These are phyloP conservation scores for Drosophila leontia DNA, from an alignment of 1,140 invertebrate species.

Conservation along the genomic window DNA sequence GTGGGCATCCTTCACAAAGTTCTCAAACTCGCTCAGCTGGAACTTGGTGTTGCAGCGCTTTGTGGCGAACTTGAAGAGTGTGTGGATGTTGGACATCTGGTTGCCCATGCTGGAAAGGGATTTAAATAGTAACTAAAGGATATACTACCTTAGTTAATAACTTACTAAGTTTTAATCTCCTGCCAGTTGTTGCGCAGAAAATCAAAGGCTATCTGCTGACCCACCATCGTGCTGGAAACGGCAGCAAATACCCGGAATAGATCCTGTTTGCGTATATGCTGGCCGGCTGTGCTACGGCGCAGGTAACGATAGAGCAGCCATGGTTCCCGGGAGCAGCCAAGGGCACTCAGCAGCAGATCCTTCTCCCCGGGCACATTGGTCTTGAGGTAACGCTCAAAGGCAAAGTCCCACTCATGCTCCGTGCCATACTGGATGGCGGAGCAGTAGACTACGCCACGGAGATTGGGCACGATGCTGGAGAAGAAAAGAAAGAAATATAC, in stretches of 20 bases:
- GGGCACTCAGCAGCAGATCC: constrained; percentile 89
- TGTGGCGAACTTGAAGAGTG: constrained; percentile 90
- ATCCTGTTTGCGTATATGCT: constrained; percentile 93
- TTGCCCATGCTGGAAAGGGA: constrained; percentile 88
- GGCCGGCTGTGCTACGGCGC: constrained; percentile 89
- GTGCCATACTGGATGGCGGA: constrained; percentile 92
- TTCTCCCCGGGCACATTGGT: constrained; percentile 92
- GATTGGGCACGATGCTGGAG: constrained; percentile 90
- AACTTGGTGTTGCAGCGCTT: constrained; percentile 90
- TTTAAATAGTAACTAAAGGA: no score
- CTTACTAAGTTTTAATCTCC: constrained; percentile 90
- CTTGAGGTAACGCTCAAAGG: constrained; percentile 90
- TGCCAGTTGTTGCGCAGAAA: constrained; percentile 91
- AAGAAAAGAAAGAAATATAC: not conserved
- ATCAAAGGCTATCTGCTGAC: constrained; percentile 90
- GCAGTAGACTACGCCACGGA: constrained; percentile 93
- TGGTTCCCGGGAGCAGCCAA: constrained; percentile 91
- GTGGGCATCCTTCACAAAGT: constrained; percentile 87
- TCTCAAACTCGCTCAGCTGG: constrained; percentile 91
- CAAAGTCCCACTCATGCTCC: constrained; percentile 93
- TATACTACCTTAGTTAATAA: constrained; percentile 28
- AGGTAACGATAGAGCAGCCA: constrained; percentile 92
- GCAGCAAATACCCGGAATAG: constrained; percentile 89
- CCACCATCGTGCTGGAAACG: constrained; percentile 89
- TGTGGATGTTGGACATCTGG: constrained; percentile 89